These are phyloP conservation scores for Botia kubotai DNA, from an alignment of 2,797 vertebrate genomes.

Conservation along the genomic window DNA sequence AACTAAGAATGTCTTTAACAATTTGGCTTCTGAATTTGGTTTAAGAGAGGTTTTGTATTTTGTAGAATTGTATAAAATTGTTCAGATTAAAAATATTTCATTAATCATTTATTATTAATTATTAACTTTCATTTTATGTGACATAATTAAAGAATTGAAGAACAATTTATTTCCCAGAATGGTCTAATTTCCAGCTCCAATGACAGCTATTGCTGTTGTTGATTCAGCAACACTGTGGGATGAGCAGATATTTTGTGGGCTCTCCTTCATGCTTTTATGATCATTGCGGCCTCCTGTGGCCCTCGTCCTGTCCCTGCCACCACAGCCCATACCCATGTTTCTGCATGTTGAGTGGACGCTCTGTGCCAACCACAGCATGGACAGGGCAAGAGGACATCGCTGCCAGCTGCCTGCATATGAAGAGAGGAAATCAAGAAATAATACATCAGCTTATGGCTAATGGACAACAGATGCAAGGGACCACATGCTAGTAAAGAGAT, in stretches of 20 bases:
- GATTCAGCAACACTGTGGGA: constrained; percentile 83
- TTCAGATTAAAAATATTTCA: not conserved
- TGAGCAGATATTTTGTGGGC: constrained; percentile 72
- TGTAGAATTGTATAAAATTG: too few relatives aligned
- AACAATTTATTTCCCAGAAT: too few relatives aligned
- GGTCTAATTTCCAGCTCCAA: too few relatives aligned
- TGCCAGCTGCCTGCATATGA: constrained; percentile 56
- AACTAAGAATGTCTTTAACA: too few relatives aligned
- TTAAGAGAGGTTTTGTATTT: too few relatives aligned
- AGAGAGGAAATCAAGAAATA: constrained; percentile 56
- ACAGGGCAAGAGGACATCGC: constrained; percentile 50
- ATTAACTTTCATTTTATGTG: too few relatives aligned
- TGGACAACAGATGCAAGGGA: constrained; percentile 60
- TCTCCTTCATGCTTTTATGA: constrained; percentile 75
- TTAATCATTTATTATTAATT: too few relatives aligned
- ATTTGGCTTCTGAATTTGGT: not conserved
- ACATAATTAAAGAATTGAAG: too few relatives aligned
- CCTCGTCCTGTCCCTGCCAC: constrained; percentile 14
- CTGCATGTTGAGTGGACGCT: constrained; percentile 23
- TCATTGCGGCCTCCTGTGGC: constrained; percentile 62
- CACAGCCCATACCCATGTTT: constrained; percentile 13
- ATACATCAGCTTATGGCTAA: constrained; percentile 58
- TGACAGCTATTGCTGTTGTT: constrained; percentile 84
- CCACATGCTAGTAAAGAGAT: constrained; percentile 47
- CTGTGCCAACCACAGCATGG: constrained; percentile 20